A percentile compares a stretch with the other conserved stretches of the same genome.
Conservation (phyloP, 1,140 invertebrate species). For the Drosophila obscura region DNA sequence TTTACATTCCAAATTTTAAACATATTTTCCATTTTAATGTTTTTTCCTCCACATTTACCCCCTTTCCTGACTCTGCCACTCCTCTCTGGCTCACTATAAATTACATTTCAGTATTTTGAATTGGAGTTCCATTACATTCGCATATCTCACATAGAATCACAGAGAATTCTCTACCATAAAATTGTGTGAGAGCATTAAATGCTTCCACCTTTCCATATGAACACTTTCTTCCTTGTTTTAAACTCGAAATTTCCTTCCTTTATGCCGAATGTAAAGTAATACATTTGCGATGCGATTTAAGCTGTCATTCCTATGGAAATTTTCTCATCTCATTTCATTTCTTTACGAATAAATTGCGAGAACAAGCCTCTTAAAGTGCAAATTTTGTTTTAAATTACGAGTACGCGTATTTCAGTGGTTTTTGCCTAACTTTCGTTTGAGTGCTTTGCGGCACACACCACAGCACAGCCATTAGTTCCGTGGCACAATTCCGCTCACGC, state of each 20-base stretch:
- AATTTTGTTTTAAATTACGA: neutral
- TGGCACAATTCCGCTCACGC: constrained; percentile 49
- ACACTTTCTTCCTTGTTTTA: neutral
- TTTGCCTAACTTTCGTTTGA: constrained; percentile 4
- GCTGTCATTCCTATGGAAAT: constrained; percentile 32
- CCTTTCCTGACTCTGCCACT: too few species aligned
- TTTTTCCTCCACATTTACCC: constrained; percentile 25
- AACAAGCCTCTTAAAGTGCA: neutral
- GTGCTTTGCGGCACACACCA: constrained; percentile 1
- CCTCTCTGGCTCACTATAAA: neutral
- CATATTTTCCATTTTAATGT: constrained; percentile 39
- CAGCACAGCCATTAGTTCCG: constrained; percentile 15
- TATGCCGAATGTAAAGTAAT: constrained; percentile 18
- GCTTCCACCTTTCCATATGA: too few species aligned
- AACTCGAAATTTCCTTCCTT: neutral
- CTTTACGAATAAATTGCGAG: neutral
- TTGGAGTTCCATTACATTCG: neutral
- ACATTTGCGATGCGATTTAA: constrained; percentile 14
- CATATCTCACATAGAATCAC: too few species aligned
- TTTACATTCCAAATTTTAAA: constrained; percentile 15
- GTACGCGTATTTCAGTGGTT: constrained; percentile 5
- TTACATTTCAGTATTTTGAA: neutral
- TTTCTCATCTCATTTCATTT: neutral
- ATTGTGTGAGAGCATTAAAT: too few species aligned
- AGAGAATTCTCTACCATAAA: neutral